Evolutionary conservation across 2,797 vertebrate species (phyloP), one percentile per base, ranked within the genome.

Genomic region (Acrossocheilus wenchowensis): DNA sequence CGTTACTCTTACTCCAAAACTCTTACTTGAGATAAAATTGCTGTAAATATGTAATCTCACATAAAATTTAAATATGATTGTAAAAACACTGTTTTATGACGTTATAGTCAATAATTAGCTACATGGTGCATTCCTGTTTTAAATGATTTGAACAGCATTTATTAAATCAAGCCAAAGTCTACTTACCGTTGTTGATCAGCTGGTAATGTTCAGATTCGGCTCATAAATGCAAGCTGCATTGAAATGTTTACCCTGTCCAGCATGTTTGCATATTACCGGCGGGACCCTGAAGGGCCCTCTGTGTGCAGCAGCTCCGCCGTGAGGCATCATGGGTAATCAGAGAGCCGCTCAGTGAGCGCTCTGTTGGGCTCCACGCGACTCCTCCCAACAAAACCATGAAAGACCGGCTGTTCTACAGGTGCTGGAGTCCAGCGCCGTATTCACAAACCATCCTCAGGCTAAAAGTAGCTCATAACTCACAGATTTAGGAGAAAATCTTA

Each of bases 231-330:
- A 36, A 68, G 64, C 64, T 68, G 30, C 30, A 34, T 8, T 68
- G 43, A 50, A 48, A 48, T 74, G 72, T 74, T 74, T 17, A 30
- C n/a, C 43, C 43, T 54, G 14, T 34, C 62, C 62, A 19, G 75
- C 3, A 7, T 57, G 75, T 52, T 48, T 75, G 73, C 26, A 19
- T 30, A 34, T 26, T 17, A 21, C n/a, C n/a, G 43, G 73, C 14
- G 7, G 73, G 73, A 6, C 9, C 43, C 43, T 75, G 73, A 75
- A 75, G 23, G 73, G 15, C 45, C 73, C 45, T 75, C 73, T 48
- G 73, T 75, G n/a, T 48, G 73, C n/a, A 26, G 60, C n/a, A 5
- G 45, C 48, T 50, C 48, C 48, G 48, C 12, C 48, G 14, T 50
- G 14, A 26, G 60, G 39, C 71, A 73, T 41, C 34, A 39, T 69